Evolutionary conservation across 2,113 vertebrate genomes (phyloP).

Genomic region (Sebastes schlegelii): DNA sequence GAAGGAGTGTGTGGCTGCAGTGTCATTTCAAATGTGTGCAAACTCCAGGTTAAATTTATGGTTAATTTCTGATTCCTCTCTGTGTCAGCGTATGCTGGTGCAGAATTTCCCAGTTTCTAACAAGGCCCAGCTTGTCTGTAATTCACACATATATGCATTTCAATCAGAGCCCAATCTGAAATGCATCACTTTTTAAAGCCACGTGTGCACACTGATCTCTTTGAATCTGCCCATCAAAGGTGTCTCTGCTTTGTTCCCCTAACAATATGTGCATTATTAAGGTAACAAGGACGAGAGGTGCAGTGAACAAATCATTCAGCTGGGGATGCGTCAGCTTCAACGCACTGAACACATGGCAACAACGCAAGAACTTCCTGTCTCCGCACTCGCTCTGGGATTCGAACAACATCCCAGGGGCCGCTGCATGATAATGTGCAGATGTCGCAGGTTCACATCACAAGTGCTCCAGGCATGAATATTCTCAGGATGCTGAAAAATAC

Average conservation of each 20-base stretch:
- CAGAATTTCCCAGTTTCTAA: conserved; percentile 1
- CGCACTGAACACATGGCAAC: conserved; percentile 12
- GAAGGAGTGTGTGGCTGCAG: conserved; percentile 3
- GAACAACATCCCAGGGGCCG: neutral
- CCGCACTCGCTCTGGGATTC: conserved; percentile 18
- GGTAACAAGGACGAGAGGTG: neutral
- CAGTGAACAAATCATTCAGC: neutral
- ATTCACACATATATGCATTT: conserved; percentile 12
- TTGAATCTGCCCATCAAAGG: conserved; percentile 13
- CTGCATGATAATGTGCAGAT: conserved; percentile 45
- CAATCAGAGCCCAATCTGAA: neutral
- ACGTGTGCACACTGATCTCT: neutral
- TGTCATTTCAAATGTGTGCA: neutral
- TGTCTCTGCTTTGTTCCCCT: neutral
- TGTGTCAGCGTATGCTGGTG: too few relatives aligned
- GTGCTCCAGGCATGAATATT: conserved; percentile 17
- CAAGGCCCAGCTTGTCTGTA: conserved; percentile 24
- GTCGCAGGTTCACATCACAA: conserved; percentile 34
- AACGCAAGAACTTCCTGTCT: conserved; percentile 22
- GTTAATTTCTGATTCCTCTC: conserved; percentile 1
- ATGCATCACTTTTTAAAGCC: conserved; percentile 7
- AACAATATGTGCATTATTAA: neutral
- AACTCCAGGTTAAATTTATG: conserved; percentile 25
- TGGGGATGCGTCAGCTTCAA: conserved; percentile 7
- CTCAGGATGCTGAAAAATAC: neutral